Evolutionary conservation across 1,140 invertebrate genomes (phyloP).

Genomic region (Lordiphosa clarofinis): DNA sequence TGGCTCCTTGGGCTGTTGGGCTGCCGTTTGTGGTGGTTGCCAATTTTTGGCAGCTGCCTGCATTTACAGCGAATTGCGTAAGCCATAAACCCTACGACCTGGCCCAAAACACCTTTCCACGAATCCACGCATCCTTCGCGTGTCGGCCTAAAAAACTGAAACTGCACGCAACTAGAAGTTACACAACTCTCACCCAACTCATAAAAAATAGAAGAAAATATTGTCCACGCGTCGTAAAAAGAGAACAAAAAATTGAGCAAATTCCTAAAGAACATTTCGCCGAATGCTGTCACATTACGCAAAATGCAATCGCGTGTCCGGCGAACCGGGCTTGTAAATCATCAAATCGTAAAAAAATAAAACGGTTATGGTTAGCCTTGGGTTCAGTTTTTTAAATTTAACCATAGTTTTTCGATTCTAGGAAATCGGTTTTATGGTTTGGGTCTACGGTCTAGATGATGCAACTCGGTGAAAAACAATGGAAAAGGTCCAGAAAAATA

Average conservation of each 20-base stretch:
- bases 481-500: too few relatives aligned
- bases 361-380: slow-evolving; percentile 33
- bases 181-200: slow-evolving; percentile 18
- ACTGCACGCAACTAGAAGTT: slow-evolving; percentile 74
- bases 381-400: slow-evolving; percentile 43
- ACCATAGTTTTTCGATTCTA: too few relatives aligned
- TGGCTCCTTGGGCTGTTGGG: too few relatives aligned
- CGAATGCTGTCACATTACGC: slow-evolving; percentile 41
- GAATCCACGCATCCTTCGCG: slow-evolving; percentile 45
- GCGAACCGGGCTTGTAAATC: slow-evolving; percentile 18
- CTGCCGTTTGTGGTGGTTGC: too few relatives aligned
- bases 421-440: too few relatives aligned
- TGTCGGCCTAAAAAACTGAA: slow-evolving; percentile 70
- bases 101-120: slow-evolving; percentile 25
- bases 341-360: slow-evolving; percentile 33
- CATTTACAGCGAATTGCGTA: slow-evolving; percentile 42
- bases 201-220: slow-evolving; percentile 34
- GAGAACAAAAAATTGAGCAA: slow-evolving; percentile 21
- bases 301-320: slow-evolving; percentile 40
- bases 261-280: slow-evolving; percentile 4
- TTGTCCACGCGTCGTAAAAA: slow-evolving; percentile 45
- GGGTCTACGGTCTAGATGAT: too few relatives aligned
- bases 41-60: slow-evolving; percentile 20
- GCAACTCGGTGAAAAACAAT: too few relatives aligned
- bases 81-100: slow-evolving; percentile 49